Evolutionary conservation across 2,888 invertebrate genomes (phyloP).

Genomic region (Caenorhabditis sp.): DNA sequence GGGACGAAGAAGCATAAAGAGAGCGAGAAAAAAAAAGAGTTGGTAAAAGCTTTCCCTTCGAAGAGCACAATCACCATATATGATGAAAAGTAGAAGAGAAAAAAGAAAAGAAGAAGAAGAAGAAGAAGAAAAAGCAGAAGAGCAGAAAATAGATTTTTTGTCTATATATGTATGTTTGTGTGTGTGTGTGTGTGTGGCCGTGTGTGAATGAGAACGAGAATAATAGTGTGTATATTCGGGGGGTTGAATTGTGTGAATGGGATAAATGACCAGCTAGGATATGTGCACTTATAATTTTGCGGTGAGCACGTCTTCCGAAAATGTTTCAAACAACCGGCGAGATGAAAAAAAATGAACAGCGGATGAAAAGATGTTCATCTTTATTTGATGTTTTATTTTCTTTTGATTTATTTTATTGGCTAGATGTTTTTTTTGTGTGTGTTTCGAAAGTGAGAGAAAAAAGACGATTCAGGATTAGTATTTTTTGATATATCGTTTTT

Average conservation of each 20-base stretch:
- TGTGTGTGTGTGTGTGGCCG: not conserved
- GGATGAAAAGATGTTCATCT: not conserved
- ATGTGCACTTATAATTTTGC: not conserved
- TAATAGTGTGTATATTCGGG: not conserved
- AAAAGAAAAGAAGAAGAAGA: not conserved
- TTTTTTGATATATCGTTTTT: not conserved
- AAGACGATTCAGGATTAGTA: not conserved
- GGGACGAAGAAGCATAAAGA: not conserved
- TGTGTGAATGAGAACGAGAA: not conserved
- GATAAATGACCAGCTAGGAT: not conserved
- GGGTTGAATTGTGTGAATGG: not conserved
- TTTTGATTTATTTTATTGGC: not conserved
- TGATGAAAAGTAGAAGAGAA: not conserved
- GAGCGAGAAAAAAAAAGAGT: not conserved
- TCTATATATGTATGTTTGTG: not conserved
- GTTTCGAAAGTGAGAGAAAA: not conserved
- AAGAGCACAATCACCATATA: conserved; percentile 1
- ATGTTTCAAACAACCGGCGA: not conserved
- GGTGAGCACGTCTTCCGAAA: not conserved
- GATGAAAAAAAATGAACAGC: not conserved
- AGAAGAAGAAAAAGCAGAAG: not conserved
- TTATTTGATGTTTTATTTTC: not conserved
- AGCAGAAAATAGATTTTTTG: not conserved
- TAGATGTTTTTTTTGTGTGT: not conserved
- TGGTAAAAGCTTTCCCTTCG: not conserved